These are phyloP conservation scores for Pemphigus obesinymphae DNA, from an alignment of 1,140 invertebrate species.

Conservation along the genomic window DNA sequence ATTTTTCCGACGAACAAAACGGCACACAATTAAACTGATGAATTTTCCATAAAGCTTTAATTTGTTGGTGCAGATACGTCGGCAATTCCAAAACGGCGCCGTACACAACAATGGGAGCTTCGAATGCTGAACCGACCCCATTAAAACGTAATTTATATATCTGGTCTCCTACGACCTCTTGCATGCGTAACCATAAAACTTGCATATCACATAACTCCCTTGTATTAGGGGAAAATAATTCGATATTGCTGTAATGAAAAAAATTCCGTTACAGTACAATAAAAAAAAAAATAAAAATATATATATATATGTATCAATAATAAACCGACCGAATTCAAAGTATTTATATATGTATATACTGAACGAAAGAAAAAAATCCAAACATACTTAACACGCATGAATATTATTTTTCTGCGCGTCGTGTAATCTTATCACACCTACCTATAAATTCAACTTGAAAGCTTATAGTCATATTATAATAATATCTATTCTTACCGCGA, in stretches of 20 bases:
- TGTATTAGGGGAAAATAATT: neutral
- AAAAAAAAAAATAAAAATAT: too few relatives aligned
- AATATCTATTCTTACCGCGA: too few relatives aligned
- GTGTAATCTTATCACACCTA: too few relatives aligned
- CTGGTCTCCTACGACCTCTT: neutral
- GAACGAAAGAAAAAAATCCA: neutral
- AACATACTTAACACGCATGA: neutral
- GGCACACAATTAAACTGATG: neutral
- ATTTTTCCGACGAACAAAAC: neutral
- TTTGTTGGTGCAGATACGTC: neutral
- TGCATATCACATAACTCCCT: neutral
- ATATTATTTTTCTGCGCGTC: neutral
- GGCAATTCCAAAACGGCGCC: neutral
- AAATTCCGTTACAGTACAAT: neutral
- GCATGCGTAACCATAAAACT: neutral
- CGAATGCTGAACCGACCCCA: neutral
- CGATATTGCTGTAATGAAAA: neutral
- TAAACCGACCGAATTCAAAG: neutral
- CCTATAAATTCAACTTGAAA: too few relatives aligned
- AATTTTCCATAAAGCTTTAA: conserved; percentile 4
- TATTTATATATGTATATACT: neutral
- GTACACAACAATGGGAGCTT: neutral
- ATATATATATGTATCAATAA: neutral
- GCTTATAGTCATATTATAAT: too few relatives aligned
- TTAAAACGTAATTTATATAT: conserved; percentile 30